These are phyloP conservation scores for Agriopis marginaria DNA, from an alignment of 2,888 invertebrate species.

Conservation along the genomic window DNA sequence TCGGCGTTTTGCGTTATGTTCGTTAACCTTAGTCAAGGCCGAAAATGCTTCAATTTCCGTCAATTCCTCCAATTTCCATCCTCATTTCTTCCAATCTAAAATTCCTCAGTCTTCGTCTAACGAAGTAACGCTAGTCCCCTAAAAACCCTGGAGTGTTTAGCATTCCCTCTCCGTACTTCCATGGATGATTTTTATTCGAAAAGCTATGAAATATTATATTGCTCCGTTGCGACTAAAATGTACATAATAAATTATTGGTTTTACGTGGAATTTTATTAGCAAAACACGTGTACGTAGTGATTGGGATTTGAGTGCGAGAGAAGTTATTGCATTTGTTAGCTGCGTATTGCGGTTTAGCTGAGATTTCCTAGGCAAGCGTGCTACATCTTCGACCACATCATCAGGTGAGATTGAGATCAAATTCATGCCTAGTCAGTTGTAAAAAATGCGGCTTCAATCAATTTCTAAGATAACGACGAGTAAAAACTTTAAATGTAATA, in stretches of 20 bases:
- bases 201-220: conserved; percentile 24
- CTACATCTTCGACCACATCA: no score
- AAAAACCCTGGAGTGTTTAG: conserved; percentile 12
- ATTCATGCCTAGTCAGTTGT: no score
- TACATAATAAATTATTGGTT: conserved; percentile 13
- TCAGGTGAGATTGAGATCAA: no score
- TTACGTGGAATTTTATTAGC: conserved; percentile 5
- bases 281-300: background rate
- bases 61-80: conserved; percentile 27
- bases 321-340: no score
- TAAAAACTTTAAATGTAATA: no score
- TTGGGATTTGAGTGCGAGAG: background rate
- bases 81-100: conserved; percentile 29
- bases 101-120: conserved; percentile 33
- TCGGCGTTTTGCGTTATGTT: no score
- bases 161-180: conserved; percentile 13
- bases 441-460: no score
- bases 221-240: conserved; percentile 2
- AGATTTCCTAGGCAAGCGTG: no score
- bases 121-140: conserved; percentile 24
- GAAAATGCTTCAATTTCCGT: conserved; percentile 8
- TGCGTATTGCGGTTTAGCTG: no score
- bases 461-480: no score
- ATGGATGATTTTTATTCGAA: conserved; percentile 26
- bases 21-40: background rate